Evolutionary conservation across 2,888 invertebrate species (phyloP).

Genomic region (Mesodorylaimus sp.): DNA sequence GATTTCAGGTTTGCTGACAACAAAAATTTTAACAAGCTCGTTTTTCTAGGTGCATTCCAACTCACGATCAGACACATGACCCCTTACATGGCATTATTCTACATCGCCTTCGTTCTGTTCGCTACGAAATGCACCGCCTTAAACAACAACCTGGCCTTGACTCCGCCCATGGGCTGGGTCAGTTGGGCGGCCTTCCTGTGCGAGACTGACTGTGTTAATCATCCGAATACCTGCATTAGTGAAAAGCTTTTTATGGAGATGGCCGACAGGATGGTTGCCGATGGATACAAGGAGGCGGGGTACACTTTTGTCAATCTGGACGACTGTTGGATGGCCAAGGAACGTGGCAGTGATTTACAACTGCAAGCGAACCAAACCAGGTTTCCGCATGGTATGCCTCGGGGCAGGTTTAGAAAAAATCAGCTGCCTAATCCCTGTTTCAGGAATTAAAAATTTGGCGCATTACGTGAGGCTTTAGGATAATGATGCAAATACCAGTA

Average conservation of each 20-base stretch:
- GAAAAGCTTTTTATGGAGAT: conserved; percentile 71
- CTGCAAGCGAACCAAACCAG: conserved; percentile 64
- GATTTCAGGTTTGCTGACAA: too few species aligned
- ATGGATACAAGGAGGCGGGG: conserved; percentile 29
- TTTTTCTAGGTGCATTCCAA: too few species aligned
- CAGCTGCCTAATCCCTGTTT: too few species aligned
- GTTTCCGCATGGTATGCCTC: conserved; percentile 75
- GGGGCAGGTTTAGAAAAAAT: too few species aligned
- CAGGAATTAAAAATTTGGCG: conserved; percentile 20
- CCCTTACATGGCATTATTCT: too few species aligned
- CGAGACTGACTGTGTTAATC: conserved; percentile 67
- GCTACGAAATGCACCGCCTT: too few species aligned
- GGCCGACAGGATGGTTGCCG: conserved; percentile 40
- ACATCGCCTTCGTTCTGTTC: too few species aligned
- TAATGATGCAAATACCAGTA: too few species aligned
- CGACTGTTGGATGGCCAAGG: conserved; percentile 74
- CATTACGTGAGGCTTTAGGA: conserved; percentile 23
- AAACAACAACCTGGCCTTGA: conserved; percentile 61
- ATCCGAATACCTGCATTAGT: conserved; percentile 71
- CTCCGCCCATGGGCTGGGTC: conserved; percentile 75
- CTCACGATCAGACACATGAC: too few species aligned
- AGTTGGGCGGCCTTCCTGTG: conserved; percentile 71
- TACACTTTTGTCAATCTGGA: conserved; percentile 33
- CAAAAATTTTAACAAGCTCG: too few species aligned
- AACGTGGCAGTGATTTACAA: conserved; percentile 50